Base-by-base conservation (phyloP, 2,797 vertebrate genomes). In the Selene dorsalis region DNA sequence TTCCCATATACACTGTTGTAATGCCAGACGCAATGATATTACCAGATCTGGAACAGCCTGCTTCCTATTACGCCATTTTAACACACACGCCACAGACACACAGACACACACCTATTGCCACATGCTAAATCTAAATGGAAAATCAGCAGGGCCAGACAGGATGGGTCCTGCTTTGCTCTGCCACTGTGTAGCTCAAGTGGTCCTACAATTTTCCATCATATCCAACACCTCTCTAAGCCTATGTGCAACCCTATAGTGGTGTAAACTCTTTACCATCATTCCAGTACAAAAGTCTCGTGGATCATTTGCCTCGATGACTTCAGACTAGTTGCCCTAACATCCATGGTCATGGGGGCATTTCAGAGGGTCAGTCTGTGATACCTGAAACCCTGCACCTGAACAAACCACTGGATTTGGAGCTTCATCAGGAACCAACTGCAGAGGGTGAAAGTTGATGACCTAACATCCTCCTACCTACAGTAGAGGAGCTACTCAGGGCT, bases 1-100 rank as follows among this genome's bases (percentile, higher is more conserved):
- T 92, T 87, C 82, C 78, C 83, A 77, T 86, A 65, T 70, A 69
- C 14, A 8, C 75, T 85, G 77, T 84, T 61, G 71, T 76, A 86
- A 89, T 66, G 77, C 83, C 85, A 85, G 73, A 83, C 53, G 52
- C 67, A 83, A 90, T 90, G 88, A 90, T 83, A 74, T 87, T 86
- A 88, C 84, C 91, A 92, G 82, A 93, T 89, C 84, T 87, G 60
- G 71, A 63, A 87, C 71, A 74, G 83, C 60, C 78, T 83, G 80
- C 67, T 59, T 69, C 70, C 81, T 86, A 89, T 90, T 86, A 79
- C 20, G 3, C 76, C 73, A 79, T 61, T 72, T 74, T 39, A 69
- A 55, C 24, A 68, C 59, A 52, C 28, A 53, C 65, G 69, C 55
- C 39, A 41, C 39, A 41, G 3, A 41, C 39, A 41, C 39, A 41